Conservation (phyloP, 2,888 invertebrate species). For the Polyploca ridens region DNA sequence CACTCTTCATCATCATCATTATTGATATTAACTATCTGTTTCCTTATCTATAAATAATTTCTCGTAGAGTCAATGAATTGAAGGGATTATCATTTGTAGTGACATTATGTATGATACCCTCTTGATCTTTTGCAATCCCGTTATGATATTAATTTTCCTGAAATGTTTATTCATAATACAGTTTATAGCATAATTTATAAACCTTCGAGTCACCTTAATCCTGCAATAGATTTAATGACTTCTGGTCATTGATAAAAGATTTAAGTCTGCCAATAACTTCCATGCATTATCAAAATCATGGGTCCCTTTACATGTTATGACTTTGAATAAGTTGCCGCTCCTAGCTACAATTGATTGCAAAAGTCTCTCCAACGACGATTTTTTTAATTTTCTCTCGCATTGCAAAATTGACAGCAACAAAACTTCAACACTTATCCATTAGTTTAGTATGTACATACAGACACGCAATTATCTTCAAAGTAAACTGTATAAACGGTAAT, state of each 20-base stretch:
- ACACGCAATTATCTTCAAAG: slow-evolving; percentile 2
- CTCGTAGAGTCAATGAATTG: background rate
- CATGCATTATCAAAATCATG: background rate
- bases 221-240: background rate
- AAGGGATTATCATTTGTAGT: background rate
- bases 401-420: background rate
- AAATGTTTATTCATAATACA: background rate
- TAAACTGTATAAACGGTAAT: slow-evolving; percentile 6
- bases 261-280: background rate
- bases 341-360: too few species aligned
- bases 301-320: background rate
- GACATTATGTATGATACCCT: background rate
- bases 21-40: background rate
- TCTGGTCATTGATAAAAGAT: background rate
- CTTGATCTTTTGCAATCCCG: slow-evolving; percentile 1
- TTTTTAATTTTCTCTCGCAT: background rate
- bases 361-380: background rate
- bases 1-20: background rate
- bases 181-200: background rate
- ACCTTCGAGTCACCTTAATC: background rate
- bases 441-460: background rate
- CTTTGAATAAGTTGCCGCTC: background rate
- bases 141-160: background rate
- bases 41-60: background rate
- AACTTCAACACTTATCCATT: background rate